phyloP scores from a whole-genome alignment of 2,888 invertebrate genomes.

The Agapostemon virescens region DNA sequence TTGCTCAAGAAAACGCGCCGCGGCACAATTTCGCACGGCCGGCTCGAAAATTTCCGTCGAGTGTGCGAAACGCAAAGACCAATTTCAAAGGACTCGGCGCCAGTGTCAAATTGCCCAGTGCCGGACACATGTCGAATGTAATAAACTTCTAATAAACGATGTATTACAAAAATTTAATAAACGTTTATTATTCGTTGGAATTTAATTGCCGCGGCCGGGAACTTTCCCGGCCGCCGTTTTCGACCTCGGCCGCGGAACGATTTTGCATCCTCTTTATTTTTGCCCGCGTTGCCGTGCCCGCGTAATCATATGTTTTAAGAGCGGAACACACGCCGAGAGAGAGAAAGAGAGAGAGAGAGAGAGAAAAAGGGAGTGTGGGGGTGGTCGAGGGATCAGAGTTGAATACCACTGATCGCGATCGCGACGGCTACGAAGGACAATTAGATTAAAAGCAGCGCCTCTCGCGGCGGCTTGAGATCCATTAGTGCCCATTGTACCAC shows the following conservation, averaged over 20 bases:
- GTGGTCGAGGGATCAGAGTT: conserved; percentile 65
- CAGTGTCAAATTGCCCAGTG: conserved; percentile 26
- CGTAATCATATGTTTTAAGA: conserved; percentile 49
- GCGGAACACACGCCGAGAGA: neutral
- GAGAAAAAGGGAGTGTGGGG: neutral
- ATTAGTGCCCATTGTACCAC: conserved; percentile 80
- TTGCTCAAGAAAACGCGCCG: neutral
- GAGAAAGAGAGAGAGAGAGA: neutral
- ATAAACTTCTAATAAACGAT: conserved; percentile 44
- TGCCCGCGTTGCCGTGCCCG: neutral
- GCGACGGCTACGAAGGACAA: conserved; percentile 78
- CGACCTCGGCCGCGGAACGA: conserved; percentile 4
- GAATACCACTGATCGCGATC: conserved; percentile 72
- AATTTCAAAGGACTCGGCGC: conserved; percentile 1
- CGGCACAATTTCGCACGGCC: neutral
- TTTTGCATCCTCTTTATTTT: neutral
- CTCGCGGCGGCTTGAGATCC: conserved; percentile 80
- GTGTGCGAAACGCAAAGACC: neutral
- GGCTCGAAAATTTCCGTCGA: neutral
- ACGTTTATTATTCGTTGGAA: conserved; percentile 40
- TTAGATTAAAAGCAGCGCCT: conserved; percentile 81
- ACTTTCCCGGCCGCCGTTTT: conserved; percentile 15
- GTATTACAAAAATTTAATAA: conserved; percentile 47
- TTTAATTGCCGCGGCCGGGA: conserved; percentile 29
- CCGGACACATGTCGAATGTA: conserved; percentile 27